phyloP scores from a whole-genome alignment of 2,797 vertebrate genomes.

The Syndactyla subalaris region DNA sequence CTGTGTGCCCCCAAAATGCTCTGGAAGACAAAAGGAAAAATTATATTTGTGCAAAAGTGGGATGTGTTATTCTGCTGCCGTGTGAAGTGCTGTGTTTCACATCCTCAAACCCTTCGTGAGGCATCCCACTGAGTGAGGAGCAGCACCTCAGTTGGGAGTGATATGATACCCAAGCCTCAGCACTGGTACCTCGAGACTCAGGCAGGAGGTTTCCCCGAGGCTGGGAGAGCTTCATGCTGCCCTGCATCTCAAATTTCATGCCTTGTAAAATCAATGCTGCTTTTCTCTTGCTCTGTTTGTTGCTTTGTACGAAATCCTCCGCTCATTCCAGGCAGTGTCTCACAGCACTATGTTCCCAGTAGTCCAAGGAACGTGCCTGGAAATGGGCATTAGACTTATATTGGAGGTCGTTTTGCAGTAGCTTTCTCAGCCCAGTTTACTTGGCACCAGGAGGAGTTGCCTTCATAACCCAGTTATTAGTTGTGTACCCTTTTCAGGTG shows the following conservation, averaged over 20 bases:
- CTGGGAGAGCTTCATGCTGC: accelerated
- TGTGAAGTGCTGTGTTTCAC: neutral
- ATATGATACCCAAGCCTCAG: neutral
- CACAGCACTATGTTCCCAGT: neutral
- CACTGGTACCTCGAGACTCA: accelerated
- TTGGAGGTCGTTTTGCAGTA: neutral
- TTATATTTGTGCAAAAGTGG: neutral
- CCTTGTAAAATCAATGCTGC: neutral
- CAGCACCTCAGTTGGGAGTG: neutral
- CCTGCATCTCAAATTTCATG: neutral
- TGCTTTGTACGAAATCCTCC: neutral
- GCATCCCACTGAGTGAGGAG: neutral
- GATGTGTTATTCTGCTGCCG: neutral
- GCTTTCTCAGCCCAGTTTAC: constrained; percentile 8
- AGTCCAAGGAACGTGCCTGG: constrained; percentile 9
- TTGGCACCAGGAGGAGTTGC: constrained; percentile 2
- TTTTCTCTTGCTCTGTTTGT: neutral
- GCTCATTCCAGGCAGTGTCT: neutral
- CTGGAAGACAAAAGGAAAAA: constrained; percentile 48
- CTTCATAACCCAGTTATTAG: neutral
- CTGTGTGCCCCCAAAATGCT: neutral
- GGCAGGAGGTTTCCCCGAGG: neutral
- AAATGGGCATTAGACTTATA: neutral
- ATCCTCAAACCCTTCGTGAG: neutral
- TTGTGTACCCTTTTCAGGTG: neutral